These are phyloP conservation scores for Lasioglossum albipes DNA, from an alignment of 1,140 invertebrate species.

Conservation along the genomic window DNA sequence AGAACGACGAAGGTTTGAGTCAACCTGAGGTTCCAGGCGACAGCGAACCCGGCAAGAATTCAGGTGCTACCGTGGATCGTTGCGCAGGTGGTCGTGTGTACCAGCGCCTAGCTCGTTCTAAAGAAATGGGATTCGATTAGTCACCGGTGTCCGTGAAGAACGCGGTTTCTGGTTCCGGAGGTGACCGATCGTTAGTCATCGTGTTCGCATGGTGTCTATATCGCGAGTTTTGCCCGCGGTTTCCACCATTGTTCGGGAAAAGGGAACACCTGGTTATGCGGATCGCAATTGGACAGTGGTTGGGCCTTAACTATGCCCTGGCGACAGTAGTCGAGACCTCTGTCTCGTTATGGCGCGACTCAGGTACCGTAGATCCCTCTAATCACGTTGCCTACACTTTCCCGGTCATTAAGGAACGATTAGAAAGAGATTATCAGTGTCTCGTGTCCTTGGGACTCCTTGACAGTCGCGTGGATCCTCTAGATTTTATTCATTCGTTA, in stretches of 20 bases:
- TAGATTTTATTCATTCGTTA: too few relatives aligned
- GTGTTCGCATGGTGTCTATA: conserved; percentile 1
- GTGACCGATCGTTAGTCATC: conserved; percentile 55
- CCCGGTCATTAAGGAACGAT: too few relatives aligned
- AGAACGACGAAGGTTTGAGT: conserved; percentile 48
- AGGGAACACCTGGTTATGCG: conserved; percentile 25
- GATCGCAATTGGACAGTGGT: conserved; percentile 30
- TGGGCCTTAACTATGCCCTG: conserved; percentile 34
- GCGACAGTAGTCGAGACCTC: conserved; percentile 13
- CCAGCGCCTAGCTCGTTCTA: conserved; percentile 14
- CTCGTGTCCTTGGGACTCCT: too few relatives aligned
- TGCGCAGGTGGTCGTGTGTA: conserved; percentile 55
- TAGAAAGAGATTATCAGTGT: too few relatives aligned
- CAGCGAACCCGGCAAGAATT: conserved; percentile 65
- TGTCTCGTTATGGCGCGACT: conserved; percentile 58
- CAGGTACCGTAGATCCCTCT: conserved; percentile 50
- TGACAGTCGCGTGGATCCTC: too few relatives aligned
- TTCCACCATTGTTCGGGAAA: conserved; percentile 14
- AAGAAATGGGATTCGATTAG: conserved; percentile 50
- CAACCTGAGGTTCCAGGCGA: conserved; percentile 29
- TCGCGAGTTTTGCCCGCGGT: not conserved
- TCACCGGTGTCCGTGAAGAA: conserved; percentile 47
- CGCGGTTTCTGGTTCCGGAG: conserved; percentile 29
- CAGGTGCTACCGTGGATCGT: conserved; percentile 33
- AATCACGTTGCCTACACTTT: not conserved